Evolutionary conservation across 2,888 invertebrate genomes (phyloP), one percentile per base, ranked within the genome.

Genomic region (Torymus aiolomorphi): DNA sequence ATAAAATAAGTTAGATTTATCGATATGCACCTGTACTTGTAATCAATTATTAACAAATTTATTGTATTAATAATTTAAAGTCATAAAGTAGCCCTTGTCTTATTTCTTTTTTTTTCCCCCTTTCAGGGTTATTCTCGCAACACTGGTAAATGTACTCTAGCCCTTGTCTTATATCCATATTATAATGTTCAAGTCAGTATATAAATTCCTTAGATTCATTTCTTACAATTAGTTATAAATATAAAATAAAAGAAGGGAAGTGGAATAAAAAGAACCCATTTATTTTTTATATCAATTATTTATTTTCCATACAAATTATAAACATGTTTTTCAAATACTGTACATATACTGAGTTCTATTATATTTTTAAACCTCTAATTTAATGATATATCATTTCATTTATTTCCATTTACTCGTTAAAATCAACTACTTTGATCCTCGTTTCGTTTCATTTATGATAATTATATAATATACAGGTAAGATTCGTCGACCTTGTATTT

Each of bases 321-420:
- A 94, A 94, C 94, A 94, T 94, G 93, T 94, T 93, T 92, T 94
- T 94, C 94, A 94, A 95, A 94, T 94, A 94, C 94, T 95, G 94
- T 95, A 94, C 94, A 94, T 91, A 90, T 89, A 90, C 90, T 90
- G 90, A 90, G 88, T 90, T 90, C 89, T 89, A 90, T 90, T 88
- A 89, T 88, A 90, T 89, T 90, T 90, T 90, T 89, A 90, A 90
- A 90, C 87, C 88, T 90, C 91, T 91, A 90, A 89, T 89, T 89
- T 88, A 90, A 90, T 89, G 90, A 90, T 91, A 92, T 91, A 92
- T 92, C 92, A 87, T 89, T 90, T 90, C 88, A 88, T 88, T 89
- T 88, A 87, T 88, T 86, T 87, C 87, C 86, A 88, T 89, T 89
- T 86, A 89, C 87, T 90, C 86, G 86, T 88, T 89, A 80, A 89